A percentile compares a stretch with the other conserved stretches of the same genome.
phyloP scores from a whole-genome alignment of 2,113 vertebrate genomes.

The Brachyistius frenatus region DNA sequence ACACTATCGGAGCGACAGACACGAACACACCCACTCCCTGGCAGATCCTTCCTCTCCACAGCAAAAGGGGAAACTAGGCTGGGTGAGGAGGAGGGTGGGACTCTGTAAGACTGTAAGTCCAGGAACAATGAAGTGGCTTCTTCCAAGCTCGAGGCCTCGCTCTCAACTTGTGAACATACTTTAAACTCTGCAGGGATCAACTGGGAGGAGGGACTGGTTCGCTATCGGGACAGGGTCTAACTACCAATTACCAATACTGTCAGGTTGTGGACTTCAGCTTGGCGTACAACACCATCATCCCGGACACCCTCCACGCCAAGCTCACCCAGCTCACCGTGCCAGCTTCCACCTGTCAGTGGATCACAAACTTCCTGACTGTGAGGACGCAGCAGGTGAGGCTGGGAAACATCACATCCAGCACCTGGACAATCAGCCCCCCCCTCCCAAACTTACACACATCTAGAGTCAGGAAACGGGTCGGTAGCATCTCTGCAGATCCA shows the following conservation, averaged over 20 bases:
- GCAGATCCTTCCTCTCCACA: conserved; percentile 72
- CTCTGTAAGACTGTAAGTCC: conserved; percentile 27
- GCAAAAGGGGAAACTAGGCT: conserved; percentile 70
- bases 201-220: background rate
- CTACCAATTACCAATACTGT: background rate
- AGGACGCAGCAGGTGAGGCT: no score
- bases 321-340: no score
- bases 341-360: no score
- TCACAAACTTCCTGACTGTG: no score
- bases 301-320: no score
- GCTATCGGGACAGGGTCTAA: background rate
- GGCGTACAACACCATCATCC: no score
- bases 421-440: no score
- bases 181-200: background rate
- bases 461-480: no score
- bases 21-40: conserved; percentile 52
- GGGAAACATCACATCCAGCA: no score
- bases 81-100: conserved; percentile 47
- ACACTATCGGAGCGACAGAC: conserved; percentile 12
- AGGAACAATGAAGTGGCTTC: conserved; percentile 65
- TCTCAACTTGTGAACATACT: conserved; percentile 23
- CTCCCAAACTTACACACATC: no score
- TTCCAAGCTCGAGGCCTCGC: conserved; percentile 17
- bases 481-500: no score
- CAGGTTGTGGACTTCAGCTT: no score